Base-by-base conservation (phyloP, 1,140 invertebrate species). In the Ephestia elutella region DNA sequence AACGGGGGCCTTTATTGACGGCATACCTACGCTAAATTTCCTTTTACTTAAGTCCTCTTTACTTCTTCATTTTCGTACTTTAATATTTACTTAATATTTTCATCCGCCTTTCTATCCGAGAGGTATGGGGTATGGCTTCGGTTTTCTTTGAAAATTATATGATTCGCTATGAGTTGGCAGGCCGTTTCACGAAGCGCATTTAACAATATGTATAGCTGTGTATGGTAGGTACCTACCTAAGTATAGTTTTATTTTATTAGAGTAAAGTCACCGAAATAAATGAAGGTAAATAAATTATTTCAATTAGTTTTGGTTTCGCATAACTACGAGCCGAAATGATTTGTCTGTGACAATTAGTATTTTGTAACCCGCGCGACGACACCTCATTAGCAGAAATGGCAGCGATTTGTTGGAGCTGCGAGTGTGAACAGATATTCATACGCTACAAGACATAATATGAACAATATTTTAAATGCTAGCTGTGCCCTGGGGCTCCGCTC, bases 1-100 rank as follows among this genome's bases (percentile, higher is more conserved):
- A 53, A 53, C 21, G 0, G 50, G 50, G 10, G 17, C 50, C 50
- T 53, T 53, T 53, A 53, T 53, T 53, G 50, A 53, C 50, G 10
- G 49, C 18, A 20, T 35, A 9, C n/a, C 38, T 44, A 11, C 30
- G 7, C 30, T 50, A 25, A 4, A 53, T 53, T 53, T 21, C 11
- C 7, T 25, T 53, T 53, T 21, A 13, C 0, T 53, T 18, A 8
- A 25, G 21, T 25, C 2, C n/a, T 53, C 50, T 25, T 19, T 44
- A 15, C 38, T 44, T 15, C 38, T 44, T 15, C 38, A 44, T 44
- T 44, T 44, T 44, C 38, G 15, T 44, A 44, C n/a, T 44, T 15
- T 15, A 8, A 44, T 44, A 44, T 32, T 10, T 8, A 28, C 25
- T 28, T 28, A 28, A 28, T 28, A 8, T 28, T 28, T n/a, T n/a